These are phyloP conservation scores for Cheilosia pagana DNA, from an alignment of 2,888 invertebrate genomes.

Conservation along the genomic window DNA sequence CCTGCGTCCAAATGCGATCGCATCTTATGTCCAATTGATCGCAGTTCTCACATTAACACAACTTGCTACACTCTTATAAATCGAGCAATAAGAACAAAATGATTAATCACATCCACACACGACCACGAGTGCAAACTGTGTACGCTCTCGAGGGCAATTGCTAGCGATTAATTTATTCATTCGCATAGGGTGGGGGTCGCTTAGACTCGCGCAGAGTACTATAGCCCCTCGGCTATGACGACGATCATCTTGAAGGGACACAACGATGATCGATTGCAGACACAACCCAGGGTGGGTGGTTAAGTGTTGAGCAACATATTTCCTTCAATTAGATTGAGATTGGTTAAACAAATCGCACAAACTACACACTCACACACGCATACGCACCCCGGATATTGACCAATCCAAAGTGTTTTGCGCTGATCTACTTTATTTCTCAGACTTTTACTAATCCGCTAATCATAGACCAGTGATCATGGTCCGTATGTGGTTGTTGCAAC, in stretches of 20 bases:
- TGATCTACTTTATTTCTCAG: slow-evolving; percentile 62
- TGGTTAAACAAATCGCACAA: not conserved
- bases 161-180: slow-evolving; percentile 32
- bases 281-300: slow-evolving; percentile 45
- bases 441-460: slow-evolving; percentile 38
- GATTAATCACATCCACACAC: slow-evolving; percentile 49
- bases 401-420: slow-evolving; percentile 27
- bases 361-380: too few relatives aligned
- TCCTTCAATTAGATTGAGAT: slow-evolving; percentile 12
- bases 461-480: slow-evolving; percentile 35
- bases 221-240: slow-evolving; percentile 17
- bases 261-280: slow-evolving; percentile 61
- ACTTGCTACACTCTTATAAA: slow-evolving; percentile 6
- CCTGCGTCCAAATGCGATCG: not conserved
- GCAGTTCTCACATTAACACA: slow-evolving; percentile 16
- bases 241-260: slow-evolving; percentile 55
- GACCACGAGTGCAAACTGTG: not conserved
- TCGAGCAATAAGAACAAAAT: slow-evolving; percentile 33
- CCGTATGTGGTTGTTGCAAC: slow-evolving; percentile 6
- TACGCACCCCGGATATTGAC: slow-evolving; percentile 68
- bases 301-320: slow-evolving; percentile 13
- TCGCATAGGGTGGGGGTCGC: slow-evolving; percentile 3
- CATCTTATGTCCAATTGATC: slow-evolving; percentile 35
- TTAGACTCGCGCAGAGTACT: slow-evolving; percentile 13
- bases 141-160: slow-evolving; percentile 33